Evolutionary conservation across 2,113 vertebrate genomes (phyloP), one percentile per base, ranked within the genome.

Genomic region (Corapipo altera): DNA sequence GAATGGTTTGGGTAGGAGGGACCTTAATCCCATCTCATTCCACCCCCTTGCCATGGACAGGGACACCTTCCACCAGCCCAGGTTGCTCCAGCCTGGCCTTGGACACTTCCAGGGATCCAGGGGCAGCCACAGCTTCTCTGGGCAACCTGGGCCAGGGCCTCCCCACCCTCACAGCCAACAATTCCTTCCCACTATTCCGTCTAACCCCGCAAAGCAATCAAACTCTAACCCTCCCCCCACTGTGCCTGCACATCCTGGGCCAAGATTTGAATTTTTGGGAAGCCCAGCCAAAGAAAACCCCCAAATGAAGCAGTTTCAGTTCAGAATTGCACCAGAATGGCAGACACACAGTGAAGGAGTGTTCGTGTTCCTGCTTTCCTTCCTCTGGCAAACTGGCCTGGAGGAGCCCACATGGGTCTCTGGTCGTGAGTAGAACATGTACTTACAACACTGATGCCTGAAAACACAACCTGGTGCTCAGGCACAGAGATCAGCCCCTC

Each of bases 401-500:
- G 8, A 49, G 27, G 51, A 51, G 49, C 64, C 44, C 22, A 3
- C 3, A 3, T 3, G 87, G 44, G 32, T 59, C 21, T 57, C 13
- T 4, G 70, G 0, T 21, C 33, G 6, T 0, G 55, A 46, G 2
- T 1, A 27, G 33, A 33, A 30, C 8, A 2, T 1, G 24, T 4
- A 12, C 27, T 41, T 44, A 14, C 41, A 17, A 13, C 16, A 49
- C 5, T 30, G n/a, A 2, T 35, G 14, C 20, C 27, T 20, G 62
- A 69, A 33, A 18, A 32, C 62, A 18, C 0, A 2, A 66, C 6
- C 37, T 39, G 20, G 1, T 0, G 8, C 37, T 67, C 16, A 12
- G 76, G 70, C 9, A 8, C 37, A 4, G 54, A 74, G 37, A 55
- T 49, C 65, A 9, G 9, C 30, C 2, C 1, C 65, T 6, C 37